phyloP scores from a whole-genome alignment of 2,888 invertebrate species.

The Cylindroiulus punctatus region DNA sequence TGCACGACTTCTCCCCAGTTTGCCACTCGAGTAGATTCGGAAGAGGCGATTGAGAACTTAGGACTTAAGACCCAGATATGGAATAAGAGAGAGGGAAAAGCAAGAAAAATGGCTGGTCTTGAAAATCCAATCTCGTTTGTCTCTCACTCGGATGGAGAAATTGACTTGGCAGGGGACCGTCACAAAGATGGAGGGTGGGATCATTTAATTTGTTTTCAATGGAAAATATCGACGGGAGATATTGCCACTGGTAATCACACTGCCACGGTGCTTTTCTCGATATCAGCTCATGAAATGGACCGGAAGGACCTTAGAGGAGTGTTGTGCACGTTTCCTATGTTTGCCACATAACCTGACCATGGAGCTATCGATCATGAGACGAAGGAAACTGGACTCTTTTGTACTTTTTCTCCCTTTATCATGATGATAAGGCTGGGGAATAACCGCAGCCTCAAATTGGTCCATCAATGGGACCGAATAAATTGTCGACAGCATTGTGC shows the following conservation, averaged over 20 bases:
- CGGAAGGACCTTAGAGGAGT: not conserved
- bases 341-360: not conserved
- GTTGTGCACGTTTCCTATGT: not conserved
- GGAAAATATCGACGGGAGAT: not conserved
- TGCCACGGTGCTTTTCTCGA: not conserved
- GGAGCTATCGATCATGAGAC: slow-evolving; percentile 7
- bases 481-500: not conserved
- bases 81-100: slow-evolving; percentile 1
- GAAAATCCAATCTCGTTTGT: slow-evolving; percentile 34
- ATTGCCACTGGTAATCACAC: slow-evolving; percentile 29
- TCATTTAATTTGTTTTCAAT: slow-evolving; percentile 38
- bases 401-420: not conserved
- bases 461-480: not conserved
- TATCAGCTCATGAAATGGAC: slow-evolving; percentile 16
- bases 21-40: slow-evolving; percentile 34
- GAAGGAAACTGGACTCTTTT: not conserved
- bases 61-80: not conserved
- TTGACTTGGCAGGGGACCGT: slow-evolving; percentile 2
- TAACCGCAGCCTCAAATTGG: slow-evolving; percentile 1
- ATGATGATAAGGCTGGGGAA: not conserved
- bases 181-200: not conserved
- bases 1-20: slow-evolving; percentile 5
- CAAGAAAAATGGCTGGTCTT: slow-evolving; percentile 34
- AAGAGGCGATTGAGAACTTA: not conserved
- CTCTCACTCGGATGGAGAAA: slow-evolving; percentile 11